Evolutionary conservation across 2,797 vertebrate species (phyloP).

Genomic region (Kryptolebias ocellatus): DNA sequence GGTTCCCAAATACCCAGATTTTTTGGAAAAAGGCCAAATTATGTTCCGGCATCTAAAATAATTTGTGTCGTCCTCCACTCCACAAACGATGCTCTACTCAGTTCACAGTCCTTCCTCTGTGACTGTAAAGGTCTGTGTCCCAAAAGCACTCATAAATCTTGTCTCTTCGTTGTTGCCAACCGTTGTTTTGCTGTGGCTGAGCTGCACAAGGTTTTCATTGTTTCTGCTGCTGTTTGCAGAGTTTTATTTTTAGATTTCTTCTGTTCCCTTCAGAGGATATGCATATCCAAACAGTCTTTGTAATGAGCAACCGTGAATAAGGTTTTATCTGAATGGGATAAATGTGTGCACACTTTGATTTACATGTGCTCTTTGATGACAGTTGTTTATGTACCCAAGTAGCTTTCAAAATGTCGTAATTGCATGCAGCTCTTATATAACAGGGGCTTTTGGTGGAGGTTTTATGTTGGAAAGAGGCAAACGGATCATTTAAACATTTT

Average conservation of each 20-base stretch:
- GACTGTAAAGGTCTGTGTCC: conserved; percentile 39
- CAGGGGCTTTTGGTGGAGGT: conserved; percentile 59
- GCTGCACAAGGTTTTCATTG: conserved; percentile 70
- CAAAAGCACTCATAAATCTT: conserved; percentile 61
- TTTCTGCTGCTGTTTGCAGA: conserved; percentile 64
- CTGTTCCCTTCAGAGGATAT: conserved; percentile 57
- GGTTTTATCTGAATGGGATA: conserved; percentile 53
- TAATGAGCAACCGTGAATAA: conserved; percentile 53
- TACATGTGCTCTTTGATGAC: conserved; percentile 57
- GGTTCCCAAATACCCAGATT: conserved; percentile 39
- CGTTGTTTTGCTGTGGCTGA: conserved; percentile 51
- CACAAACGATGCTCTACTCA: conserved; percentile 7
- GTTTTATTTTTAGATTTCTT: conserved; percentile 49
- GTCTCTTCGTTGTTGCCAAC: conserved; percentile 52
- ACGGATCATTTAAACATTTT: conserved; percentile 70
- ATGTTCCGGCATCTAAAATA: conserved; percentile 39
- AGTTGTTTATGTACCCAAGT: conserved; percentile 63
- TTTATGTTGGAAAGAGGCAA: conserved; percentile 55
- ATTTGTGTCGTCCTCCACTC: conserved; percentile 8
- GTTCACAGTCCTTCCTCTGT: conserved; percentile 25
- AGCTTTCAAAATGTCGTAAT: conserved; percentile 71
- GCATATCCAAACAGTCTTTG: conserved; percentile 36
- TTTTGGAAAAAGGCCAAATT: conserved; percentile 38
- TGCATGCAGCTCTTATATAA: conserved; percentile 63
- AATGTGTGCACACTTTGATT: conserved; percentile 67